phyloP scores from a whole-genome alignment of 2,888 invertebrate species.

The Autographa pulchrina region DNA sequence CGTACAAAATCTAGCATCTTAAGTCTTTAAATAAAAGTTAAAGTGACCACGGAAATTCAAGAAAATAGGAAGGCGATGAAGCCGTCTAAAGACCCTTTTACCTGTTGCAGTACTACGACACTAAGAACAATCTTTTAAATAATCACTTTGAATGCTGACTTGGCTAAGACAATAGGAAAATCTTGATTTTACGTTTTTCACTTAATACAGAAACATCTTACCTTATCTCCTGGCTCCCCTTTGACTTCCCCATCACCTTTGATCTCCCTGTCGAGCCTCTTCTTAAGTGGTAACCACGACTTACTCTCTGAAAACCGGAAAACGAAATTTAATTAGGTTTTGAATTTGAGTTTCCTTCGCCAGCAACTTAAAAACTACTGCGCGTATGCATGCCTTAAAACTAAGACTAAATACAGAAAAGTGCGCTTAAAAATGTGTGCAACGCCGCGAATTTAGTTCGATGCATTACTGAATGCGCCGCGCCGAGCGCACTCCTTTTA shows the following conservation, averaged over 20 bases:
- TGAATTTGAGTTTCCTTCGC: neutral
- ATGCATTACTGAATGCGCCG: neutral
- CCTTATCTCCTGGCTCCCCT: slow-evolving; percentile 8
- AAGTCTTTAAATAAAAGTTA: no score
- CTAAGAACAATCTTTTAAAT: no score
- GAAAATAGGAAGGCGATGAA: neutral
- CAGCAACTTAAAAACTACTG: neutral
- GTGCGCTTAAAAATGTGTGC: neutral
- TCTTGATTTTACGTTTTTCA: no score
- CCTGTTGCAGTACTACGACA: no score
- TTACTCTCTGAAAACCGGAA: slow-evolving; percentile 22
- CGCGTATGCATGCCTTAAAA: neutral
- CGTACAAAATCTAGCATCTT: no score
- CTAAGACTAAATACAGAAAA: neutral
- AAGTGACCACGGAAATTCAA: neutral
- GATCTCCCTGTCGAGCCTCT: slow-evolving; percentile 29
- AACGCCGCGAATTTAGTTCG: neutral
- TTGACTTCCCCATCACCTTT: slow-evolving; percentile 17
- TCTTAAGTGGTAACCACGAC: slow-evolving; percentile 45
- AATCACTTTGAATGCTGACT: no score
- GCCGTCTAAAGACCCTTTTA: neutral
- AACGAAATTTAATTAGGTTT: neutral
- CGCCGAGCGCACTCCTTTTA: neutral
- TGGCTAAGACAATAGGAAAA: neutral
- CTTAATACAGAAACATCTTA: slow-evolving; percentile 1